Base-by-base conservation (phyloP, 2,113 vertebrate genomes). In the Oophaga pumilio region DNA sequence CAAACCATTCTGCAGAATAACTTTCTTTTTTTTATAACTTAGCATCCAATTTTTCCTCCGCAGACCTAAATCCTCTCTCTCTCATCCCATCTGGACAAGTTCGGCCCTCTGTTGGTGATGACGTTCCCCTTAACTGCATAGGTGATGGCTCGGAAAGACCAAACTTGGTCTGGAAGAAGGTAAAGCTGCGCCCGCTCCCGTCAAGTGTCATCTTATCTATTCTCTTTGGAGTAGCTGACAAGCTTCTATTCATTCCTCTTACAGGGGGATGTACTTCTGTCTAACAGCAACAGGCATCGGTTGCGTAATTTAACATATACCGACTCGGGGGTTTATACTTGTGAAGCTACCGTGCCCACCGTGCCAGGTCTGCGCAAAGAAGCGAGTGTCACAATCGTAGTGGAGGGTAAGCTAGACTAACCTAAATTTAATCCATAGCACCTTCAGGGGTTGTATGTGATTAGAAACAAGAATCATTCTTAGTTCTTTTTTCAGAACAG, bases 111-210 rank as follows among this genome's bases (percentile, higher is more conserved):
- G 83, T 95, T 0, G 94, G 92, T 10, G 91, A 90, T 24, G 91
- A 74, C 0, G 74, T 93, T 0, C 89, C 93, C 1, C 90, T 96
- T 86, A 91, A 90, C 86, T 98, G 97, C 81, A 93, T 91, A 9
- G 94, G 91, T 0, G 92, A 57, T 59, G 95, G 94, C 20, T 95
- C 95, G 6, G 91, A 89, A 5, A 0, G 0, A 0, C 93, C 95
- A 2, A 90, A 91, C 0, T 66, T 96, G 8, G 90, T 92, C 6
- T 98, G 97, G 97, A 96, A 90, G 86, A 98, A 97, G 97, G 97
- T 95, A 86, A 10, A 93, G 50, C 50, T 50, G 24, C 56, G 2
- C 1, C 8, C 20, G 74, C 26, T 10, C 53, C 9, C 43, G 13
- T 8, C 20, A 59, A 28, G 76, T 43, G 26, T 57, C 10, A 9